Conservation (phyloP, 2,888 invertebrate species). For the Oscheius sp. region DNA sequence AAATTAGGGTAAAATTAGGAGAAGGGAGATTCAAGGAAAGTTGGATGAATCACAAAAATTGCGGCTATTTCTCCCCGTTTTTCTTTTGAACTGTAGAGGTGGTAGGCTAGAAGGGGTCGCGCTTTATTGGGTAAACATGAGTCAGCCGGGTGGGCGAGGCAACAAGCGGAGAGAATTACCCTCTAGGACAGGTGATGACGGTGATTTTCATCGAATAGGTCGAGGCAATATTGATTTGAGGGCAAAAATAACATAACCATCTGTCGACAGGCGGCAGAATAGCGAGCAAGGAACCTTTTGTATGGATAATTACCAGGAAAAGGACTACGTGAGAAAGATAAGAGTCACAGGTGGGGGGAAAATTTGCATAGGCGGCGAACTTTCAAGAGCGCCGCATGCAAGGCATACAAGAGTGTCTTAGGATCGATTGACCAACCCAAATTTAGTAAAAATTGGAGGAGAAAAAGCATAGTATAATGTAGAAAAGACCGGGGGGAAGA, state of each 20-base stretch:
- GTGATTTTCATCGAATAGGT: slow-evolving; percentile 21
- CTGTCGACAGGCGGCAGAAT: background rate
- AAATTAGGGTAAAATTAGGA: background rate
- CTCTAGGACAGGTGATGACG: background rate
- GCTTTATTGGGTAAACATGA: slow-evolving; percentile 35
- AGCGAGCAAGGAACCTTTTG: background rate
- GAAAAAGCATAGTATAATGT: background rate
- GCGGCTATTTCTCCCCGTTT: background rate
- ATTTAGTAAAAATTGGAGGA: background rate
- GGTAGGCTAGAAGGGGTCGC: background rate
- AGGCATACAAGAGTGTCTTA: background rate
- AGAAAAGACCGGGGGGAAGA: background rate
- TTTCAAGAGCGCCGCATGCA: slow-evolving; percentile 6
- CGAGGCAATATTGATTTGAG: background rate
- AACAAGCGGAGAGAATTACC: slow-evolving; percentile 4
- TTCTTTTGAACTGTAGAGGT: background rate
- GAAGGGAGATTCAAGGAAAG: background rate
- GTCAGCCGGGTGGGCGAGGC: slow-evolving; percentile 3
- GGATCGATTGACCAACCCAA: background rate
- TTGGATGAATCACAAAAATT: background rate
- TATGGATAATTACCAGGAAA: background rate
- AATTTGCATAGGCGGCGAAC: slow-evolving; percentile 14
- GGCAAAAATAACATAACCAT: background rate
- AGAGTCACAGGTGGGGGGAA: background rate
- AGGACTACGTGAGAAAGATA: too few relatives aligned